Percentiles rank a stretch among this genome's conserved stretches.
Evolutionary conservation across 2,113 vertebrate genomes (phyloP).

Genomic region (Dromaius novaehollandiae): DNA sequence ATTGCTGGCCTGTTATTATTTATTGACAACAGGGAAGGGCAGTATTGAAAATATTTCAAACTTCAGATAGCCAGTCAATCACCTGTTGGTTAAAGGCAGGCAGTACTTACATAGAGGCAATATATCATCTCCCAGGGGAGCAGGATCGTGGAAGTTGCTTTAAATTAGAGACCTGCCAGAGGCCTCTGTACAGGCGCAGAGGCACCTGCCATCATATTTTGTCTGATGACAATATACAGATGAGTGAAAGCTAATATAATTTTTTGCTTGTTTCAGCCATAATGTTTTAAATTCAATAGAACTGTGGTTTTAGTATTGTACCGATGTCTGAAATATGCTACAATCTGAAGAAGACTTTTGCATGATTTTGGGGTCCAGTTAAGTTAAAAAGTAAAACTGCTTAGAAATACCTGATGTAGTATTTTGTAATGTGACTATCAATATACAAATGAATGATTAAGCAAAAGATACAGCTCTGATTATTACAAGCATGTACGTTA

Average conservation of each 20-base stretch:
- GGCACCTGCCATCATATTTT: background rate
- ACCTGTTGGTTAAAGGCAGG: background rate
- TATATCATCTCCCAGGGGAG: fast-evolving
- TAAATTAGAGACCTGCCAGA: background rate
- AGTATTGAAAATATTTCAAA: background rate
- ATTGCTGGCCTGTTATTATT: background rate
- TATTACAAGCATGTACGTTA: background rate
- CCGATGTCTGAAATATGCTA: background rate
- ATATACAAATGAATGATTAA: background rate
- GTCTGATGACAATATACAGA: background rate
- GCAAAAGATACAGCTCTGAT: background rate
- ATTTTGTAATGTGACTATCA: background rate
- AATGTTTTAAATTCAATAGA: background rate
- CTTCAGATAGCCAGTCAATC: background rate
- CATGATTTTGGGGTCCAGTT: background rate
- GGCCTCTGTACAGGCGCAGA: background rate
- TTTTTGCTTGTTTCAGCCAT: background rate
- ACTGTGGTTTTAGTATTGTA: background rate
- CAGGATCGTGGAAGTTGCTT: background rate
- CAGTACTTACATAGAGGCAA: background rate
- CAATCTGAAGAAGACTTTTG: background rate
- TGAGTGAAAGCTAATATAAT: background rate
- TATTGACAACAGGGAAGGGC: background rate
- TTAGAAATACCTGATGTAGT: background rate
- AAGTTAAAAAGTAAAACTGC: background rate